A percentile compares a stretch with the other conserved stretches of the same genome.
Evolutionary conservation across 1,140 invertebrate genomes (phyloP).

Genomic region (Propsilocerus akamusi): DNA sequence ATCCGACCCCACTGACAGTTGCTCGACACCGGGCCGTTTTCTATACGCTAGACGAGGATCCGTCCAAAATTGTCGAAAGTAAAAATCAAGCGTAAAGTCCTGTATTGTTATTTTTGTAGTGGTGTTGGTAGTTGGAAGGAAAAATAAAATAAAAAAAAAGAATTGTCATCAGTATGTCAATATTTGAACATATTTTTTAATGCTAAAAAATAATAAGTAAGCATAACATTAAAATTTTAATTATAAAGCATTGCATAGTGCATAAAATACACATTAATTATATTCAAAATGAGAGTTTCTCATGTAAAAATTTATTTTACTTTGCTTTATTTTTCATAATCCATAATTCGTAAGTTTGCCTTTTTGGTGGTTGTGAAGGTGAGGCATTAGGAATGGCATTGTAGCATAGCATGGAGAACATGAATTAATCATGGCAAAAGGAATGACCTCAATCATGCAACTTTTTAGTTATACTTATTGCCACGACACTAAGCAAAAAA

Average conservation of each 20-base stretch:
- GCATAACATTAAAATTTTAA: constrained; percentile 3
- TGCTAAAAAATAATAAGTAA: too few species aligned
- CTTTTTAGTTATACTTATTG: not conserved
- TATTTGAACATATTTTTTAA: not conserved
- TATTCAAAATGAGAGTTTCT: constrained; percentile 2
- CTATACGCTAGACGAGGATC: constrained; percentile 84
- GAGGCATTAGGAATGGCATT: too few species aligned
- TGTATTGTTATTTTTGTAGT: constrained; percentile 20
- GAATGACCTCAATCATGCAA: constrained; percentile 1
- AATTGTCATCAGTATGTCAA: constrained; percentile 4
- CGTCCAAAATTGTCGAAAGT: constrained; percentile 96
- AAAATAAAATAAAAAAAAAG: constrained; percentile 6
- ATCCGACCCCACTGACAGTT: constrained; percentile 77
- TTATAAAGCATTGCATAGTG: constrained; percentile 5
- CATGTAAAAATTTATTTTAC: not conserved
- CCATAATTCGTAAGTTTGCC: too few species aligned
- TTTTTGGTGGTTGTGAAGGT: too few species aligned
- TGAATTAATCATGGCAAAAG: not conserved
- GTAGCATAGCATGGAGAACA: too few species aligned
- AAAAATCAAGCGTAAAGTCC: constrained; percentile 98
- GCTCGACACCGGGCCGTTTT: constrained; percentile 69
- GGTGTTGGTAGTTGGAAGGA: not conserved
- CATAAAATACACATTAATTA: constrained; percentile 1
- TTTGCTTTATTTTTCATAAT: not conserved
- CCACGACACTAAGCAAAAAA: not conserved